phyloP scores from a whole-genome alignment of 2,113 vertebrate species.

The Burhinus oedicnemus region DNA sequence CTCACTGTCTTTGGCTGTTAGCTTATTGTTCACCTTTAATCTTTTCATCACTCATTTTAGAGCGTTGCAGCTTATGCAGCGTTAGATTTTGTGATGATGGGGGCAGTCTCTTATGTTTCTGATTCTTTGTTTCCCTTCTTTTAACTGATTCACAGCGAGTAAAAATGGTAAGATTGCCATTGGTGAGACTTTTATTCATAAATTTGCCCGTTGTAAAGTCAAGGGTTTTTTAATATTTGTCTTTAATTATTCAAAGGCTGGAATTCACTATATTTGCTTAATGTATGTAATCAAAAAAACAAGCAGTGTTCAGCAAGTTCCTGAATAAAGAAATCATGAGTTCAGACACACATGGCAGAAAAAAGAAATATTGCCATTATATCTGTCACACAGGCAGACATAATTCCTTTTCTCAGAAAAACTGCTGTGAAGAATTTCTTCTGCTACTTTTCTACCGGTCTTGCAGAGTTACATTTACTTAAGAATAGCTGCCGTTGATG shows the following conservation, averaged over 20 bases:
- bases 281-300: not conserved
- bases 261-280: not conserved
- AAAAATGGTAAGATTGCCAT: not conserved
- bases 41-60: not conserved
- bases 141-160: not conserved
- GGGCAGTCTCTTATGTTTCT: not conserved
- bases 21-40: not conserved
- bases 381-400: not conserved
- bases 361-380: not conserved
- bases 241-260: not conserved
- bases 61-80: not conserved
- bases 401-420: not conserved
- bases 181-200: not conserved
- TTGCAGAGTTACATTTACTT: not conserved
- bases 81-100: not conserved
- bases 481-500: not conserved
- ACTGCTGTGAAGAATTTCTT: not conserved
- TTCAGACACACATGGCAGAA: not conserved
- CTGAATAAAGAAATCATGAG: not conserved
- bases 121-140: not conserved
- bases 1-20: not conserved
- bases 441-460: not conserved
- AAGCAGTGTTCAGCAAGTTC: not conserved
- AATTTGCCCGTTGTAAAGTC: not conserved
- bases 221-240: accelerated